Percentiles rank a stretch among this genome's conserved stretches.
phyloP scores from a whole-genome alignment of 2,888 invertebrate species.

The Cheilosia scutellata region DNA sequence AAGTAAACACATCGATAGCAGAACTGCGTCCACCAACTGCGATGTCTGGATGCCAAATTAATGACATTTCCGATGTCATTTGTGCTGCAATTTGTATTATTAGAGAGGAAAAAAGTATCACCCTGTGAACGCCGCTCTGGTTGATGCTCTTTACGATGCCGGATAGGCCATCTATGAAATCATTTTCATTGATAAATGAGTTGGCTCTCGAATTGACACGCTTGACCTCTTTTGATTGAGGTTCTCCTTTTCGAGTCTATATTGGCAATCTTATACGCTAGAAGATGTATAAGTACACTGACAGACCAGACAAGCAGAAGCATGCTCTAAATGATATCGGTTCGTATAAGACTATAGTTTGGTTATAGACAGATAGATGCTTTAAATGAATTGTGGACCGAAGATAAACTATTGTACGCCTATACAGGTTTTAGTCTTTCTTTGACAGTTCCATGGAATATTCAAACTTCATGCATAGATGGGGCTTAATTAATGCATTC shows the following conservation, averaged over 20 bases:
- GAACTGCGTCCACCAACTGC: background rate
- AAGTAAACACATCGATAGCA: conserved; percentile 1
- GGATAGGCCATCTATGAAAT: conserved; percentile 56
- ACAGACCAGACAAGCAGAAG: conserved; percentile 3
- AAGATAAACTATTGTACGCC: background rate
- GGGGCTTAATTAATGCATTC: conserved; percentile 41
- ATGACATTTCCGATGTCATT: background rate
- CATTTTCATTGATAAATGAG: conserved; percentile 70
- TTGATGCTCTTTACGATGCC: background rate
- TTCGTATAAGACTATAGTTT: background rate
- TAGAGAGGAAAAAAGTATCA: conserved; percentile 6
- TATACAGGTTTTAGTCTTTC: conserved; percentile 6
- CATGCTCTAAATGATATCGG: conserved; percentile 1
- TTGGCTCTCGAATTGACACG: conserved; percentile 66
- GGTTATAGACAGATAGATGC: background rate
- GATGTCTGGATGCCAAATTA: conserved; percentile 3
- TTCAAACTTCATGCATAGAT: background rate
- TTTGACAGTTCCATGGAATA: conserved; percentile 19
- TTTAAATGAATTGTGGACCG: background rate
- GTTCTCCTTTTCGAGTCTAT: conserved; percentile 41
- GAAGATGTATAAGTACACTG: conserved; percentile 15
- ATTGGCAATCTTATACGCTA: conserved; percentile 23
- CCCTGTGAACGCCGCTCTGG: conserved; percentile 8
- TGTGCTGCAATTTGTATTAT: background rate
- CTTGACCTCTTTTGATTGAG: conserved; percentile 71